Evolutionary conservation across 2,888 invertebrate genomes (phyloP), one percentile per base, ranked within the genome.

Genomic region (Tenthredo amoena): DNA sequence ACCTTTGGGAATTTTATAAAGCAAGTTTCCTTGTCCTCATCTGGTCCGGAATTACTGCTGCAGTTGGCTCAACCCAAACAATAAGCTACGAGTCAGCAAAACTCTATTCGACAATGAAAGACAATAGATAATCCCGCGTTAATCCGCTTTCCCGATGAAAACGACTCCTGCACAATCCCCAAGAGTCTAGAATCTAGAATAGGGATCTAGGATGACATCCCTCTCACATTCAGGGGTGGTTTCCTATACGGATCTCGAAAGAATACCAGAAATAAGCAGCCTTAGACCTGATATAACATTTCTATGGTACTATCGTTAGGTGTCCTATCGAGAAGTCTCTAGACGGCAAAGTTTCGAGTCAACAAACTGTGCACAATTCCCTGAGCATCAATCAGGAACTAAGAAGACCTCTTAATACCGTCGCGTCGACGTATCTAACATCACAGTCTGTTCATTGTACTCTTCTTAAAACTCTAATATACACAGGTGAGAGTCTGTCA

Each of bases 41-140:
- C 68, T 83, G 47, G 50, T 18, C 34, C 10, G 37, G 34, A 65
- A 68, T 47, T 68, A 62, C 58, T 12, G 47, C 62, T 68, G 55
- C 68, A 83, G 83, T 83, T 83, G 47, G 83, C 34, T 47, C 31
- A 62, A 83, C 26, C 31, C 47, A 83, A 65, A 71, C 65, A 83
- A 68, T 83, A 50, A 37, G 68, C 83, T 10, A 47, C 43, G 71
- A 81, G 81, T 83, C 83, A 71, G 83, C 83, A 68, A 50, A 83
- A 83, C 10, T 71, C 50, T 47, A 81, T 81, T 40, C 58, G 40
- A 40, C 21, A 34, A 62, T 40, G 47, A 21, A 40, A 81, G 62
- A 62, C 62, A 81, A 81, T 26, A 62, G 81, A 79, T 55, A 81
- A 81, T 37, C 81, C 62, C 21, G n/a, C 81, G 81, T 58, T 62